These are phyloP conservation scores for Donacobius atricapilla DNA, from an alignment of 2,113 vertebrate genomes.

Conservation along the genomic window DNA sequence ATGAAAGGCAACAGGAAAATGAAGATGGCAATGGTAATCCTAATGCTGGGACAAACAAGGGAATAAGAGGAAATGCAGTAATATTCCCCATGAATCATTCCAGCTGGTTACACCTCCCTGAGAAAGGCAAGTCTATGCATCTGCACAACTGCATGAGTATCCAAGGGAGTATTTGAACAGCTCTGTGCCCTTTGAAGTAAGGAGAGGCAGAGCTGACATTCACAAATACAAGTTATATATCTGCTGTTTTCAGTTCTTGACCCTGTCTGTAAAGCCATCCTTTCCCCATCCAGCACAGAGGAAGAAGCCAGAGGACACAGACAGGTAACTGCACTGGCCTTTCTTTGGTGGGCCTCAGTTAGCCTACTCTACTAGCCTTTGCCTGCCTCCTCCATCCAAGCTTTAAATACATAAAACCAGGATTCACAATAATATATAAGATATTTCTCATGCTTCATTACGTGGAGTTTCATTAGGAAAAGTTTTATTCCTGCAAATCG, in stretches of 20 bases:
- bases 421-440: not conserved
- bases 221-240: not conserved
- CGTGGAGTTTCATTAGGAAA: not conserved
- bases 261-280: not conserved
- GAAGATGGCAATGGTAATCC: not conserved
- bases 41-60: not conserved
- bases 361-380: not conserved
- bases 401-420: not conserved
- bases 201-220: not conserved
- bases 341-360: not conserved
- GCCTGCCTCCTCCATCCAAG: not conserved
- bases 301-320: not conserved
- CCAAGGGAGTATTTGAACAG: not conserved
- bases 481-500: not conserved
- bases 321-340: not conserved
- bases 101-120: not conserved
- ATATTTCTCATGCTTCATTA: not conserved
- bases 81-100: not conserved
- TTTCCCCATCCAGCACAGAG: not conserved
- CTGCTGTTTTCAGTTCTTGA: not conserved
- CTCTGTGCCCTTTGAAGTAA: not conserved
- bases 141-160: not conserved
- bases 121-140: not conserved
- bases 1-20: not conserved
- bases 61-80: not conserved